phyloP scores from a whole-genome alignment of 2,113 vertebrate species.

The Peromyscus leucopus region DNA sequence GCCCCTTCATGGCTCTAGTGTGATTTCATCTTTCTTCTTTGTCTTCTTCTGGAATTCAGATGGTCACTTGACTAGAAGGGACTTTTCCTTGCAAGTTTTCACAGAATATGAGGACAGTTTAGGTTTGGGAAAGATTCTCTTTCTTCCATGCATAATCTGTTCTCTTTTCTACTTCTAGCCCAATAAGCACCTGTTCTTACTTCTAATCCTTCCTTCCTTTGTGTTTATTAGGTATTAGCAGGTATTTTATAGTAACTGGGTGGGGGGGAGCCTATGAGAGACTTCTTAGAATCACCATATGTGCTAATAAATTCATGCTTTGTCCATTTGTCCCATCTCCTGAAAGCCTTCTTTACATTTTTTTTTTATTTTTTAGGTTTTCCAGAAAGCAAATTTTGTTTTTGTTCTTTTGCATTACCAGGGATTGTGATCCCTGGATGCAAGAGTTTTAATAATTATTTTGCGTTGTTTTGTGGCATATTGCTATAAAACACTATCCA shows the following conservation, averaged over 20 bases:
- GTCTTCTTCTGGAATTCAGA: not conserved
- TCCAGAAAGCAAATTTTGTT: slow-evolving; percentile 29
- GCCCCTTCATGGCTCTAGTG: not conserved
- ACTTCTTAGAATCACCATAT: not conserved
- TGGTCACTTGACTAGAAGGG: not conserved
- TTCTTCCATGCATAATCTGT: not conserved
- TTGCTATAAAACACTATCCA: not conserved
- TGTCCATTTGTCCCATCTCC: not conserved
- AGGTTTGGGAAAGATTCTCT: not conserved
- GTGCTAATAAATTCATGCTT: not conserved
- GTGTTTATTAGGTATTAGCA: slow-evolving; percentile 40
- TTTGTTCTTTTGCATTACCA: not conserved
- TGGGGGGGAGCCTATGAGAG: not conserved
- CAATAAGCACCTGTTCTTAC: slow-evolving; percentile 68
- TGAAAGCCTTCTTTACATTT: not conserved
- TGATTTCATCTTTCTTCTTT: not conserved
- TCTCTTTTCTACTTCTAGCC: slow-evolving; percentile 21
- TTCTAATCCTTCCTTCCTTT: slow-evolving; percentile 39
- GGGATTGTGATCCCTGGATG: not conserved
- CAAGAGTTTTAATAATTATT: not conserved
- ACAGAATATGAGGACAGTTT: not conserved
- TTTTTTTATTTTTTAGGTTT: not conserved
- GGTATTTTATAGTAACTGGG: slow-evolving; percentile 51
- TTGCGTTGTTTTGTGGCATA: slow-evolving; percentile 42
- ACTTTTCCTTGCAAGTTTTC: slow-evolving; percentile 29